These are phyloP conservation scores for Hephaestus fuliginosus DNA, from an alignment of 2,797 vertebrate genomes.

Conservation along the genomic window DNA sequence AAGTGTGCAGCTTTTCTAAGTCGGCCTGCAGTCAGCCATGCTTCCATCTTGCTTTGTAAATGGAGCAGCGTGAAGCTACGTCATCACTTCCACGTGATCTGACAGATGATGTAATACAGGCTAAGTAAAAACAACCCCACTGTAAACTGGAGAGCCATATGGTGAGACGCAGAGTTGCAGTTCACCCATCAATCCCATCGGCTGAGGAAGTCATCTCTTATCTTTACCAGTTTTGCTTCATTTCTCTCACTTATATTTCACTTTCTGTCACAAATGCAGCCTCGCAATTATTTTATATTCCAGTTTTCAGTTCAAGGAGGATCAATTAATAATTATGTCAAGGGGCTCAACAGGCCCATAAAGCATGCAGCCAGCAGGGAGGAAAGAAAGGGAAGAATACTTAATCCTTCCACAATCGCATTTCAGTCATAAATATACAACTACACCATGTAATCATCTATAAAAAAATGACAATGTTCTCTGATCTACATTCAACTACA, in stretches of 20 bases:
- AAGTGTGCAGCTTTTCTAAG: constrained; percentile 39
- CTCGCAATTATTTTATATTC: constrained; percentile 36
- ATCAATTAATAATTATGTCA: constrained; percentile 66
- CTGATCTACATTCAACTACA: constrained; percentile 27
- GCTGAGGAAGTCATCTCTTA: constrained; percentile 38
- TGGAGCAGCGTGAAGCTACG: constrained; percentile 55
- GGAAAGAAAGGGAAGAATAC: constrained; percentile 26
- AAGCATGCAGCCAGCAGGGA: constrained; percentile 34
- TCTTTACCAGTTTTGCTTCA: constrained; percentile 16
- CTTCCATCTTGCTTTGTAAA: constrained; percentile 64
- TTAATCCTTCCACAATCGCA: constrained; percentile 46
- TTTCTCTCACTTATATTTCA: constrained; percentile 41
- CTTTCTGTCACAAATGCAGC: constrained; percentile 34
- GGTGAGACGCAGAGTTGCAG: constrained; percentile 20
- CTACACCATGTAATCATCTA: constrained; percentile 21
- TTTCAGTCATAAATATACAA: constrained; percentile 34
- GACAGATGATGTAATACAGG: constrained; percentile 74
- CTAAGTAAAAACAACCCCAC: constrained; percentile 59
- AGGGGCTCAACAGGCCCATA: constrained; percentile 43
- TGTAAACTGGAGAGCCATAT: constrained; percentile 54
- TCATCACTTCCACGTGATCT: constrained; percentile 65
- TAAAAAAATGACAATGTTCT: constrained; percentile 30
- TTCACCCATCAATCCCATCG: constrained; percentile 33
- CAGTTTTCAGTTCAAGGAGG: constrained; percentile 53
- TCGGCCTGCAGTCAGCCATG: constrained; percentile 42